A percentile compares a stretch with the other conserved stretches of the same genome.
phyloP scores from a whole-genome alignment of 2,797 vertebrate genomes.

The Periparus ater region DNA sequence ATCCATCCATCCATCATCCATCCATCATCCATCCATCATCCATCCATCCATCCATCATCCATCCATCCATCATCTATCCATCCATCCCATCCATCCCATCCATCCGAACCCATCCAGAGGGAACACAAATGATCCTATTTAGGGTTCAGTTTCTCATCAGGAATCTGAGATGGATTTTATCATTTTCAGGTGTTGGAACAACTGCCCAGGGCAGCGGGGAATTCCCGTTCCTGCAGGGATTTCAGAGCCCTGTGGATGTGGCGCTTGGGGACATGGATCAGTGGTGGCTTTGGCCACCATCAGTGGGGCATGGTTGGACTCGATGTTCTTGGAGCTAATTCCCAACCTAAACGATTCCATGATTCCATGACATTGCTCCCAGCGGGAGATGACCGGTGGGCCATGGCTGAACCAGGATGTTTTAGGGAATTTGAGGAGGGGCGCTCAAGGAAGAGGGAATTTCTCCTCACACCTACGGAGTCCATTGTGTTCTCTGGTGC shows the following conservation, averaged over 20 bases:
- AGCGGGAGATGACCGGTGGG: accelerated
- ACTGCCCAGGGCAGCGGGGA: too few species aligned
- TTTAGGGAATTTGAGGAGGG: neutral
- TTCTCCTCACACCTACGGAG: neutral
- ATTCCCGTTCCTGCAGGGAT: neutral
- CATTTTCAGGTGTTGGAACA: neutral
- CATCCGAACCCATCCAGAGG: neutral
- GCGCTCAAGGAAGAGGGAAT: neutral
- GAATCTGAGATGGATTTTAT: neutral
- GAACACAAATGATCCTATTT: accelerated
- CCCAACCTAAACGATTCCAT: neutral
- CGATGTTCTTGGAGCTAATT: accelerated
- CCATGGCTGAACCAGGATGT: neutral
- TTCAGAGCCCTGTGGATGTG: neutral
- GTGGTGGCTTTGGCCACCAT: neutral
- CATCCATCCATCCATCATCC: too few species aligned
- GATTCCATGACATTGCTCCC: neutral
- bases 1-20: too few species aligned
- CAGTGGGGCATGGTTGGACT: neutral
- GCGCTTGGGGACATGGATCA: neutral
- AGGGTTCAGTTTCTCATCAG: neutral
- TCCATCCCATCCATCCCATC: too few species aligned
- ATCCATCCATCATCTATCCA: too few species aligned
- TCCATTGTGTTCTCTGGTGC: neutral
- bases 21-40: too few species aligned